phyloP scores from a whole-genome alignment of 1,140 invertebrate genomes.

The Mizuhopecten yessoensis region DNA sequence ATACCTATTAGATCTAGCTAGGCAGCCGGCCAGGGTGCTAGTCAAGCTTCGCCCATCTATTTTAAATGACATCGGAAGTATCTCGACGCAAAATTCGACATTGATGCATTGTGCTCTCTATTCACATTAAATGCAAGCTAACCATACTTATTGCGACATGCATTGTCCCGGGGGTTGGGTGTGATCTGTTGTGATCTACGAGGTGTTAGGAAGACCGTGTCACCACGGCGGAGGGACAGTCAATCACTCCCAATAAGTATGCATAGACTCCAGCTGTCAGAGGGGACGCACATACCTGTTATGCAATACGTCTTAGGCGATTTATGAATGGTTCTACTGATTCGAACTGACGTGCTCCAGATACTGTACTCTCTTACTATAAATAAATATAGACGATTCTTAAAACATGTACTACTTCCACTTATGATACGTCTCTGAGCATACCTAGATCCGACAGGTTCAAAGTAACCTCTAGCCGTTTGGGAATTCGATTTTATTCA shows the following conservation, averaged over 20 bases:
- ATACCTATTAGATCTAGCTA: no score
- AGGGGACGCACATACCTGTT: neutral
- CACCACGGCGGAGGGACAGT: neutral
- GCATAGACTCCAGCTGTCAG: neutral
- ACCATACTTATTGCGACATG: neutral
- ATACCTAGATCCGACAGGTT: no score
- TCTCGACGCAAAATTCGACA: neutral
- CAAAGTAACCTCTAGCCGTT: no score
- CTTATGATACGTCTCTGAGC: no score
- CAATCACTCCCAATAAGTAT: neutral
- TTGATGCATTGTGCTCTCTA: neutral
- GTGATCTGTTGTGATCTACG: neutral
- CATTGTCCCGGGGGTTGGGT: neutral
- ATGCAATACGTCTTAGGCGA: neutral
- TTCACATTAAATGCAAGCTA: neutral
- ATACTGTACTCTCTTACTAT: neutral
- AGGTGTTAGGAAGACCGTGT: neutral
- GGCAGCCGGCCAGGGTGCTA: no score
- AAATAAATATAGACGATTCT: no score
- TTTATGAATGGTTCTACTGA: constrained; percentile 19
- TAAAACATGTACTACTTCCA: no score
- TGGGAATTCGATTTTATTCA: no score
- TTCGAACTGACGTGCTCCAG: neutral
- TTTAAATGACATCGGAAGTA: no score
- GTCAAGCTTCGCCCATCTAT: no score